Base-by-base conservation (phyloP, 64 coral and sea anemone species). In the Pachyseris speciosa region DNA sequence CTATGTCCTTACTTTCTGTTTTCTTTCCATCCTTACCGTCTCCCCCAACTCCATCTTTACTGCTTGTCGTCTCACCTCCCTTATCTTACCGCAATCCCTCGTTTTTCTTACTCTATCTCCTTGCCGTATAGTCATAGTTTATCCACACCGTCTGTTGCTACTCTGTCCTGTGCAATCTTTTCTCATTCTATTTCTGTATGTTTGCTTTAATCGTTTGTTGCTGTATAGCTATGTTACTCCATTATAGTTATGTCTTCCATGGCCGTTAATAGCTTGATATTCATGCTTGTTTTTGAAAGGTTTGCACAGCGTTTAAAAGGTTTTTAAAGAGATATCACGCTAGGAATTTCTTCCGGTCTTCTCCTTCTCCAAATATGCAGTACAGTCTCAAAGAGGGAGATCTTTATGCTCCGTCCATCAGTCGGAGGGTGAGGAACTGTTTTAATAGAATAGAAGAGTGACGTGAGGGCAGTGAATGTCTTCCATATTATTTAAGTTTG, bases 331-430 rank as follows among this genome's bases (percentile, higher is more conserved):
- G 24, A 60, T 36, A 63, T 22, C 55, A 58, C 19, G 57, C 52
- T n/a, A 38, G 37, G 36, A 55, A n/a, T 36, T 9, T n/a, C 20
- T 81, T 81, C 55, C 77, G 77, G 9, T 25, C 49, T 17, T 57
- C 34, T 19, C 45, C 70, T 1, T 13, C 77, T 60, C 30, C 77
- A 10, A 81, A 22, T 9, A 40, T 63, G 36, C 77, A 20, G 31
- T 53, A 59, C 32, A 60, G 53, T 81, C 51, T 81, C 36, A 57
- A 52, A 81, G 32, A 36, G 19, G 77, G 53, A 81, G 53, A 81
- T 10, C 26, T 81, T 39, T 61, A 61, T 13, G 20, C 52, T 81
- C 19, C 53, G 17, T 81, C 77, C 26, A 22, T 81, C n/a, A n/a
- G n/a, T 28, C 37, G n/a, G 39, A 81, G 77, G 77, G 77, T 81